Evolutionary conservation across 2,888 invertebrate genomes (phyloP).

Genomic region (Macrosoma leucophasiata): DNA sequence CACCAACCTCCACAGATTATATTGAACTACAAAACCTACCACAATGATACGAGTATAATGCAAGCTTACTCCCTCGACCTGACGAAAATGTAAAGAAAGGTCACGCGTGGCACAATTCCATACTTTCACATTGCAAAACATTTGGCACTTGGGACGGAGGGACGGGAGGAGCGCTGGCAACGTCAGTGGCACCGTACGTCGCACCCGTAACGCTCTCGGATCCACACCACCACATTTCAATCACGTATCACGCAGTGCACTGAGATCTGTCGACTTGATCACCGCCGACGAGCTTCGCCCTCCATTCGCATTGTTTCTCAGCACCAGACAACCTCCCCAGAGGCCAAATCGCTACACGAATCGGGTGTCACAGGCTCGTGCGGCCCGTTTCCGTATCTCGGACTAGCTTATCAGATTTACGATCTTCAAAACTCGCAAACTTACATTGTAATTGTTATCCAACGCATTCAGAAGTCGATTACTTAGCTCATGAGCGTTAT

Average conservation of each 20-base stretch:
- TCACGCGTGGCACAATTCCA: conserved; percentile 72
- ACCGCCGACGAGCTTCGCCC: conserved; percentile 35
- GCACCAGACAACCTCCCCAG: conserved; percentile 53
- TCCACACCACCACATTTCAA: conserved; percentile 52
- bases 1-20: too few species aligned
- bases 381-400: conserved; percentile 67
- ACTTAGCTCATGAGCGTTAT: conserved; percentile 92
- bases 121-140: conserved; percentile 76
- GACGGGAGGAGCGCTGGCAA: conserved; percentile 60
- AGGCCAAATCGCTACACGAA: conserved; percentile 61
- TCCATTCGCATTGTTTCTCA: conserved; percentile 35
- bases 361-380: conserved; percentile 73
- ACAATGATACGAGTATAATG: too few species aligned
- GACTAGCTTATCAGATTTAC: conserved; percentile 53
- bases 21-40: too few species aligned
- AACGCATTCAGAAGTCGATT: conserved; percentile 97
- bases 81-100: conserved; percentile 57
- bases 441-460: conserved; percentile 99
- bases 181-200: conserved; percentile 67
- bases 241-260: conserved; percentile 42
- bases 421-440: conserved; percentile 74
- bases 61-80: conserved; percentile 34
- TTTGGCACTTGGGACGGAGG: conserved; percentile 69
- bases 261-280: conserved; percentile 35
- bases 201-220: conserved; percentile 63